Evolutionary conservation across 2,888 invertebrate genomes (phyloP).

Genomic region (Nephrotoma flavescens): DNA sequence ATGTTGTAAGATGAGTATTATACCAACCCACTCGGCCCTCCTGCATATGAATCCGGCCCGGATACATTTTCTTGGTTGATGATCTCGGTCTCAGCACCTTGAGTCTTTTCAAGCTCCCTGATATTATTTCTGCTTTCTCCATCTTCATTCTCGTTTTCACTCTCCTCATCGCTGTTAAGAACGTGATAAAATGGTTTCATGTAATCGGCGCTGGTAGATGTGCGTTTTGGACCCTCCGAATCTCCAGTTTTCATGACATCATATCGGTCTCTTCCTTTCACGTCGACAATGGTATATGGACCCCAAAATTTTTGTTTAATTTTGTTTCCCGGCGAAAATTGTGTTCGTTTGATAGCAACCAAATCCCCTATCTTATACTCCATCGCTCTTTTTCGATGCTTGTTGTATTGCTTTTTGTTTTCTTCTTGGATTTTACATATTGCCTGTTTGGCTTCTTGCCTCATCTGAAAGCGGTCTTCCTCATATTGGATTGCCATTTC

Average conservation of each 20-base stretch:
- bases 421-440: too few relatives aligned
- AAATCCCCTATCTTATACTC: neutral
- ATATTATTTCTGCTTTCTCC: neutral
- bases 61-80: neutral
- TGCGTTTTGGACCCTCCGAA: neutral
- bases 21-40: neutral
- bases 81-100: neutral
- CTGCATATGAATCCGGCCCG: neutral
- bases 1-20: neutral
- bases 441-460: too few relatives aligned
- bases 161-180: neutral
- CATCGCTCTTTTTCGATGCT: neutral
- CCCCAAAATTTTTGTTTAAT: neutral
- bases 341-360: conserved; percentile 1
- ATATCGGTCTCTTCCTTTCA: neutral
- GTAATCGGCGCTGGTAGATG: neutral
- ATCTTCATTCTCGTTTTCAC: neutral
- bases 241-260: neutral
- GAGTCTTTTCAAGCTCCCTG: neutral
- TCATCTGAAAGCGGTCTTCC: too few relatives aligned
- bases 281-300: neutral
- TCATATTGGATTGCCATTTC: too few relatives aligned
- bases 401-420: neutral
- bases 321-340: neutral
- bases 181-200: neutral